phyloP scores from a whole-genome alignment of 2,113 vertebrate genomes.

The Pungitius pungitius region DNA sequence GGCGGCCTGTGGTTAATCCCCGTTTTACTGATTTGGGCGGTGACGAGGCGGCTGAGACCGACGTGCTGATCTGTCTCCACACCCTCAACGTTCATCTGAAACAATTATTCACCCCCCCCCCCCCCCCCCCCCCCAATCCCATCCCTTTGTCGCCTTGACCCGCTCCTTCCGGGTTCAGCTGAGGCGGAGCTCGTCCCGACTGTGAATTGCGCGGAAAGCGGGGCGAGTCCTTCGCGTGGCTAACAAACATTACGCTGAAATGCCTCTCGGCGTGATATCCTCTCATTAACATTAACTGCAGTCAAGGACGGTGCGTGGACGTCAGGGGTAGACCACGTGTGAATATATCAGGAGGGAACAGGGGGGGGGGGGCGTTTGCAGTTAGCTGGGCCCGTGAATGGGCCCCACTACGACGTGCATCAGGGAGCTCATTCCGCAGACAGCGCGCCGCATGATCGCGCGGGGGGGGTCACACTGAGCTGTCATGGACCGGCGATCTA shows the following conservation, averaged over 20 bases:
- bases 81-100: slow-evolving; percentile 52
- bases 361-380: slow-evolving; percentile 60
- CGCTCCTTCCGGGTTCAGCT: slow-evolving; percentile 59
- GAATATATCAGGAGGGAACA: slow-evolving; percentile 47
- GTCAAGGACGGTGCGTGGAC: slow-evolving; percentile 71
- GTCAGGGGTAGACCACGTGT: slow-evolving; percentile 54
- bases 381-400: slow-evolving; percentile 52
- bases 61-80: slow-evolving; percentile 37
- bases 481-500: slow-evolving; percentile 83
- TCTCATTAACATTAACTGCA: slow-evolving; percentile 70
- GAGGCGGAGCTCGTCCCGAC: slow-evolving; percentile 38
- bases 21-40: slow-evolving; percentile 73
- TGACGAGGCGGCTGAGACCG: slow-evolving; percentile 70
- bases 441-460: slow-evolving; percentile 66
- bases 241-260: slow-evolving; percentile 52
- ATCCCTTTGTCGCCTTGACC: slow-evolving; percentile 59
- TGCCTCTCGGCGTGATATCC: slow-evolving; percentile 57
- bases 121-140: too few species aligned
- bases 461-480: slow-evolving; percentile 78
- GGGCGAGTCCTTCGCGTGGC: slow-evolving; percentile 47
- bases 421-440: slow-evolving; percentile 66
- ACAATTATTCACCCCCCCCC: slow-evolving; percentile 61
- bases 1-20: slow-evolving; percentile 69
- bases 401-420: slow-evolving; percentile 58
- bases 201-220: slow-evolving; percentile 54